Conservation (phyloP, 2,113 vertebrate species). For the Neogale vison region DNA sequence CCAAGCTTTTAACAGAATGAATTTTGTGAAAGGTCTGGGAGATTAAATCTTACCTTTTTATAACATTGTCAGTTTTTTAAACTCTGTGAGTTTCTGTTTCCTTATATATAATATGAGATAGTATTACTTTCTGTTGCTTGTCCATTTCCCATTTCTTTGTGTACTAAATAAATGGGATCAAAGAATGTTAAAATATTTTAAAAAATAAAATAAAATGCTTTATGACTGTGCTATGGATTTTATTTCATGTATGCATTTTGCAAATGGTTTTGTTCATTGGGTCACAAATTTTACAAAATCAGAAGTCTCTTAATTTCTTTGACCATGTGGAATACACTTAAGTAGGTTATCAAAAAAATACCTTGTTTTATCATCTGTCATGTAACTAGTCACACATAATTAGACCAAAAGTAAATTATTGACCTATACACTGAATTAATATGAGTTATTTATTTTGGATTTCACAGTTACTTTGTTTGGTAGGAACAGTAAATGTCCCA, state of each 20-base stretch:
- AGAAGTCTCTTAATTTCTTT: not conserved
- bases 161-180: not conserved
- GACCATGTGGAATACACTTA: not conserved
- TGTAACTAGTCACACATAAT: not conserved
- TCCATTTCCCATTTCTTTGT: not conserved
- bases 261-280: not conserved
- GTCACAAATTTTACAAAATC: not conserved
- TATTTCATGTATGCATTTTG: not conserved
- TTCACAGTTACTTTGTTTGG: not conserved
- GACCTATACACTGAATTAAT: not conserved
- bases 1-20: conserved; percentile 46
- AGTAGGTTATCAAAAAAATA: not conserved
- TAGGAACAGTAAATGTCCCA: not conserved
- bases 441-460: not conserved
- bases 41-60: not conserved
- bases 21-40: conserved; percentile 1
- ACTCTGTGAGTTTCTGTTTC: not conserved
- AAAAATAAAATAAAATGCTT: not conserved
- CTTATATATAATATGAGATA: not conserved
- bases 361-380: not conserved
- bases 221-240: not conserved
- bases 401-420: not conserved
- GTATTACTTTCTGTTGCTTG: not conserved
- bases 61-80: not conserved
- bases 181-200: not conserved